Base-by-base conservation (phyloP, 2,888 invertebrate genomes). In the Chymomyza fuscimana region DNA sequence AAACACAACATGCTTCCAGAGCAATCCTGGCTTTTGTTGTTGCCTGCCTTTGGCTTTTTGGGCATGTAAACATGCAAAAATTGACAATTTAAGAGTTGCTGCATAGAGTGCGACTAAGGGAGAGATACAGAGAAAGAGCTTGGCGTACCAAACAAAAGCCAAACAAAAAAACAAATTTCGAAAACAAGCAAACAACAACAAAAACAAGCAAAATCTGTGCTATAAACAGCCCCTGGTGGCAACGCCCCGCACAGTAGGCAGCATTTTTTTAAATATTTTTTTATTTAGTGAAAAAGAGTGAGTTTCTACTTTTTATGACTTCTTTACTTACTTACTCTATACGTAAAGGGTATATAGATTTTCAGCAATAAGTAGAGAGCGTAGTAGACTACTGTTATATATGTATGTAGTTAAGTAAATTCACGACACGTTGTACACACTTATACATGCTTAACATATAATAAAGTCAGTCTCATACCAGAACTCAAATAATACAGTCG, bases 51-150 rank as follows among this genome's bases (percentile, higher is more conserved):
- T 65, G 58, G 65, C 50, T 65, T 56, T 65, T 66, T 19, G 25
- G 71, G 69, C 74, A 74, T 79, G 81, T 81, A 81, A 81, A 76
- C 80, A 81, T 78, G 79, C 74, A 79, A 81, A 81, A 81, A 81
- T 81, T 81, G 80, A 78, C 80, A 79, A 81, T 81, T 81, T 78
- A 73, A 78, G 73, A 70, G 74, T 56, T 75, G 65, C 72, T 73
- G 63, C 66, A 73, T 50, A 63, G 25, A 36, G 32, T 4, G 32
- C 16, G 22, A 22, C 12, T 36, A 46, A 46, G 12, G 6, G 12
- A 10, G 40, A 12, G 40, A 12, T 10, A 7, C 12, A 46, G 12
- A 46, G 40, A 12, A 7, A 10, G 2, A 4, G 40, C 12, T 46
- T 12, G 40, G 40, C 12, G 40, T 46, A 12, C 40, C 40, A 46